These are phyloP conservation scores for Phoenoteleia sp. DNA, from an alignment of 2,888 invertebrate genomes.

Conservation along the genomic window DNA sequence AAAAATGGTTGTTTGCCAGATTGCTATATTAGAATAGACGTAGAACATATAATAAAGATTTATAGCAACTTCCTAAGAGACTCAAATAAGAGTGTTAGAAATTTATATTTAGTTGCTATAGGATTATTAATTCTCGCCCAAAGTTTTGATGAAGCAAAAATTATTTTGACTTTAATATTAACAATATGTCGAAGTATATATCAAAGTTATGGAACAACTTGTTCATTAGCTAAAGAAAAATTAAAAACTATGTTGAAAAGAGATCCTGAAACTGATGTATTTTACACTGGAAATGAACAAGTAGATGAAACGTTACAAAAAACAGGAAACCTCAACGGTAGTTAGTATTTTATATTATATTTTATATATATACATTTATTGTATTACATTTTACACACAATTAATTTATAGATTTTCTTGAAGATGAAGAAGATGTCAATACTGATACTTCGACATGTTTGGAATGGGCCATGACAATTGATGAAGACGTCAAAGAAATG, in stretches of 20 bases:
- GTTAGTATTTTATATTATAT: no score
- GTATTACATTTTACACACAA: no score
- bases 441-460: no score
- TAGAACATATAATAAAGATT: constrained; percentile 54
- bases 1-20: constrained; percentile 12
- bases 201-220: background rate
- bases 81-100: background rate
- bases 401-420: no score
- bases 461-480: no score
- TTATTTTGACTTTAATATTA: constrained; percentile 8
- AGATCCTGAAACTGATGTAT: background rate
- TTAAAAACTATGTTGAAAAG: background rate
- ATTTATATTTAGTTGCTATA: constrained; percentile 18
- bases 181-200: constrained; percentile 10
- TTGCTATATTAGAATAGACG: constrained; percentile 54
- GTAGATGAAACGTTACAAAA: background rate
- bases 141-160: constrained; percentile 12
- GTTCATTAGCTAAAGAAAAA: background rate
- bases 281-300: background rate
- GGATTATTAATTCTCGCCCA: constrained; percentile 10
- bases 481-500: no score
- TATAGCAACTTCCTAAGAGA: constrained; percentile 38
- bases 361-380: no score
- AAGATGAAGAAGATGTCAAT: no score
- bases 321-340: no score